Evolutionary conservation across 1,140 invertebrate genomes (phyloP).

Genomic region (Drosophila sturtevanti): DNA sequence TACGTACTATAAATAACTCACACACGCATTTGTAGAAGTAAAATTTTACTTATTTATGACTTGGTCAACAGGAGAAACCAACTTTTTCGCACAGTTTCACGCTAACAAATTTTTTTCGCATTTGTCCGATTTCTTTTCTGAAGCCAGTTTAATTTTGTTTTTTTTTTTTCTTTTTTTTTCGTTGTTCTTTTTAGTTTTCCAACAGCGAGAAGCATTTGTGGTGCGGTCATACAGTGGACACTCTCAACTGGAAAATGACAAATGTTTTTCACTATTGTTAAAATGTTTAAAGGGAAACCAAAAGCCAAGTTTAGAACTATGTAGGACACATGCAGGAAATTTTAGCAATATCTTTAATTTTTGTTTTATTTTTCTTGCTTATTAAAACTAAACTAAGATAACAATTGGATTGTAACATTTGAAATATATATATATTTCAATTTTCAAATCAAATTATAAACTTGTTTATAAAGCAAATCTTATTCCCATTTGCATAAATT

Average conservation of each 20-base stretch:
- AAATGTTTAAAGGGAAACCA: not conserved
- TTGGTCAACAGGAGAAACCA: conserved; percentile 35
- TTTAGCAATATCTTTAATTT: too few species aligned
- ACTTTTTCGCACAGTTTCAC: conserved; percentile 50
- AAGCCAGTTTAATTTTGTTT: not conserved
- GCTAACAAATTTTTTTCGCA: conserved; percentile 46
- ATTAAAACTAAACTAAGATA: too few species aligned
- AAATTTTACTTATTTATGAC: conserved; percentile 76
- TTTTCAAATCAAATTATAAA: too few species aligned
- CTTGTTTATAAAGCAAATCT: too few species aligned
- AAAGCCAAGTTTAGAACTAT: not conserved
- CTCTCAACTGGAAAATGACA: not conserved
- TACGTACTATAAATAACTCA: conserved; percentile 31
- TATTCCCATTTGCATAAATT: too few species aligned
- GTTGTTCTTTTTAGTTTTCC: not conserved
- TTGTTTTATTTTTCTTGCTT: too few species aligned
- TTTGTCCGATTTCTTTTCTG: conserved; percentile 30
- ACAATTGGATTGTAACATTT: too few species aligned
- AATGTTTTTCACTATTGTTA: not conserved
- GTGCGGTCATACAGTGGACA: not conserved
- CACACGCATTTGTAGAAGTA: conserved; percentile 44
- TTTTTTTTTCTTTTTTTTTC: not conserved
- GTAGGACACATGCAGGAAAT: not conserved
- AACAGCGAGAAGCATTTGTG: not conserved
- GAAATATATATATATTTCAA: too few species aligned